Percentiles rank a stretch among this genome's conserved stretches.
Evolutionary conservation across 2,888 invertebrate genomes (phyloP).

Genomic region (Dasysyrphus albostriatus): DNA sequence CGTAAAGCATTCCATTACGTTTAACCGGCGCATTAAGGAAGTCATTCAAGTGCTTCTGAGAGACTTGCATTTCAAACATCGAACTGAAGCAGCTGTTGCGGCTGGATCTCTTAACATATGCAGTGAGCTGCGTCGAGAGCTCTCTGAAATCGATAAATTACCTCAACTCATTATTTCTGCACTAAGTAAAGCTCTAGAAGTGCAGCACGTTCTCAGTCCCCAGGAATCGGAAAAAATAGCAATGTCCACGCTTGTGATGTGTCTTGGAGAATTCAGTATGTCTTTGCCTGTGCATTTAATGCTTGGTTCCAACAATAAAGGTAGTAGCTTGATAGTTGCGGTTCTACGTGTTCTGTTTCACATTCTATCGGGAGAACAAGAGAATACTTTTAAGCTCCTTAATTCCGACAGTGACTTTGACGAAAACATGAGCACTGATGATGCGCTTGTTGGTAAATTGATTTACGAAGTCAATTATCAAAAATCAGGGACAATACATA

Average conservation of each 20-base stretch:
- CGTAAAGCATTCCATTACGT: constrained; percentile 64
- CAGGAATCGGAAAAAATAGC: constrained; percentile 83
- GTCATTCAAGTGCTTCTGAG: constrained; percentile 83
- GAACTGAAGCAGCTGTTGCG: constrained; percentile 82
- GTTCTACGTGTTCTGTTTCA: constrained; percentile 88
- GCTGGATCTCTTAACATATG: constrained; percentile 83
- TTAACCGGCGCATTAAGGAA: constrained; percentile 82
- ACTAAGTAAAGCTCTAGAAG: constrained; percentile 83
- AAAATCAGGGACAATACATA: constrained; percentile 83
- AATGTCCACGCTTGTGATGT: constrained; percentile 89
- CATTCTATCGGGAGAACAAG: constrained; percentile 82
- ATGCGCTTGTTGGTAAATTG: constrained; percentile 81
- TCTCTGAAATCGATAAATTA: constrained; percentile 82
- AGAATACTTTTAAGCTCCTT: constrained; percentile 81
- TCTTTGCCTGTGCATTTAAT: constrained; percentile 89
- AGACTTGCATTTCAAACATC: constrained; percentile 83
- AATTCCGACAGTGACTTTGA: constrained; percentile 83
- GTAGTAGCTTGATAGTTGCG: constrained; percentile 86
- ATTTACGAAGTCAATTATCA: constrained; percentile 81
- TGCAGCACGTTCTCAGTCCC: constrained; percentile 82
- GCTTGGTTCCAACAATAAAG: constrained; percentile 83
- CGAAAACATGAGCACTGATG: constrained; percentile 82
- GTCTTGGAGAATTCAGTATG: constrained; percentile 97
- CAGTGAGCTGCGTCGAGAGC: constrained; percentile 81
- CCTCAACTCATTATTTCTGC: constrained; percentile 82